These are phyloP conservation scores for Paelopatides confundens DNA, from an alignment of 53 echinoderm and acorn worm species.

Conservation along the genomic window DNA sequence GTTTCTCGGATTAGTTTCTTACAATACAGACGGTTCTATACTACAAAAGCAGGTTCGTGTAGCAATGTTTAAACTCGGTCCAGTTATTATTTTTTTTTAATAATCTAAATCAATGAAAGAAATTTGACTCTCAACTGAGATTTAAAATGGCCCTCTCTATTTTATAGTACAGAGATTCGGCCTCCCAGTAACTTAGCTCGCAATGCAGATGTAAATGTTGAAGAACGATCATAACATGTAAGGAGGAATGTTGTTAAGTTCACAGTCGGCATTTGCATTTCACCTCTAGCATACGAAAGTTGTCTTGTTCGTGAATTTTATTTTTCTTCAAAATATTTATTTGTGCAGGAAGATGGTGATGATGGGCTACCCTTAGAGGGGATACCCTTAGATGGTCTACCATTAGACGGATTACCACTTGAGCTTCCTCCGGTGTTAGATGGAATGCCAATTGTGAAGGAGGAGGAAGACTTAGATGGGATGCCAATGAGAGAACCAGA, in stretches of 20 bases:
- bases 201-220: too few relatives aligned
- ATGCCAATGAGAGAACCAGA: slow-evolving; percentile 56
- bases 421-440: neutral
- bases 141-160: too few relatives aligned
- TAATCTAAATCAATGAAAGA: too few relatives aligned
- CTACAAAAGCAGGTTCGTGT: neutral
- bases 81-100: too few relatives aligned
- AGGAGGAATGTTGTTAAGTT: too few relatives aligned
- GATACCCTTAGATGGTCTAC: slow-evolving; percentile 59
- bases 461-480: slow-evolving; percentile 73
- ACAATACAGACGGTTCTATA: neutral
- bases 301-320: too few relatives aligned
- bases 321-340: neutral
- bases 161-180: too few relatives aligned
- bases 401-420: slow-evolving; percentile 58
- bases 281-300: too few relatives aligned
- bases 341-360: slow-evolving; percentile 37
- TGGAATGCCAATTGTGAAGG: slow-evolving; percentile 6
- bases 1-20: slow-evolving; percentile 80
- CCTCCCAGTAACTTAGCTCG: too few relatives aligned
- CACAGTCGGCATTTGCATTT: too few relatives aligned
- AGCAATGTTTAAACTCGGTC: neutral
- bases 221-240: too few relatives aligned
- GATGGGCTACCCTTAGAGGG: slow-evolving; percentile 75
- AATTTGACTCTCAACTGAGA: too few relatives aligned